A percentile compares a stretch with the other conserved stretches of the same genome.
phyloP scores from a whole-genome alignment of 1,140 invertebrate species.

The Drosophila repletoides region DNA sequence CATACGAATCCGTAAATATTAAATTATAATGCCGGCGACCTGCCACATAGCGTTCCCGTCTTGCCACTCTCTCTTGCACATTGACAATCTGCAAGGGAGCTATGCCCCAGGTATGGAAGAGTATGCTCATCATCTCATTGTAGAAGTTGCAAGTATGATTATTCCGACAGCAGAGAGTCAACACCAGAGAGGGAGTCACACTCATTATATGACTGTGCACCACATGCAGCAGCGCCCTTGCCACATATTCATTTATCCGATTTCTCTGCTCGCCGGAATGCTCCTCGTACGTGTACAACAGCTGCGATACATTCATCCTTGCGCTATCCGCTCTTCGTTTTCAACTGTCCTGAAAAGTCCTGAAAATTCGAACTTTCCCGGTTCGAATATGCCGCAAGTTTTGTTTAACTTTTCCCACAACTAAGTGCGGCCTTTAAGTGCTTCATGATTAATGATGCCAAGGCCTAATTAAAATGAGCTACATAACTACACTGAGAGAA shows the following conservation, averaged over 20 bases:
- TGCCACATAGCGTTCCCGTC: neutral
- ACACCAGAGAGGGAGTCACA: constrained; percentile 51
- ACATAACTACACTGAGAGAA: no score
- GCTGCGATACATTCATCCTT: constrained; percentile 59
- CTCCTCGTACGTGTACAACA: constrained; percentile 50
- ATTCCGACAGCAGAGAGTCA: constrained; percentile 61
- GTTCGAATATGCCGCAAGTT: neutral
- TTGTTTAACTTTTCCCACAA: neutral
- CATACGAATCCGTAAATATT: constrained; percentile 67
- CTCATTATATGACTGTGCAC: constrained; percentile 60
- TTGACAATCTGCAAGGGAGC: constrained; percentile 60
- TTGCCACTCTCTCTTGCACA: constrained; percentile 21
- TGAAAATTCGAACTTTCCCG: no score
- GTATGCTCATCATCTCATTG: constrained; percentile 64
- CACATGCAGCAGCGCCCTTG: constrained; percentile 55
- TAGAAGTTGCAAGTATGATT: constrained; percentile 66
- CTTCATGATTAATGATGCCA: constrained; percentile 4
- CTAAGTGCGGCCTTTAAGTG: neutral
- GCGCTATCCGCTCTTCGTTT: neutral
- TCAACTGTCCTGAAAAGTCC: neutral
- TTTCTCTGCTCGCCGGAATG: constrained; percentile 61
- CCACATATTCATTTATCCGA: constrained; percentile 62
- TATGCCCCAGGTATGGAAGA: constrained; percentile 64
- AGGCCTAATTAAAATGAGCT: no score
- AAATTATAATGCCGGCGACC: constrained; percentile 60